Conservation (phyloP, 2,888 invertebrate genomes). For the Tiliacea aurago region DNA sequence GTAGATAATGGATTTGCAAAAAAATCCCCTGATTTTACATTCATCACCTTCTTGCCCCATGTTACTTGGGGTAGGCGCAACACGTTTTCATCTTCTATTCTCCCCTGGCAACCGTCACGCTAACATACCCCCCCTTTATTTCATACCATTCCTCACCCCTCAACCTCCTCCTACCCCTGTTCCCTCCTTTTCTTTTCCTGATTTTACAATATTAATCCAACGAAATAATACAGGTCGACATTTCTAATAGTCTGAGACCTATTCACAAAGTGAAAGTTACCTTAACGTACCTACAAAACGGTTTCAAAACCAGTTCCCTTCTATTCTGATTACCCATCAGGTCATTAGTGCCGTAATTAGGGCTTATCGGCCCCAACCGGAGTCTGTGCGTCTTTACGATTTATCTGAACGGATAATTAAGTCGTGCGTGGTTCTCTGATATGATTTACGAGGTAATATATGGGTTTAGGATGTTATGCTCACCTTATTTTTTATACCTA, state of each 20-base stretch:
- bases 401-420: slow-evolving; percentile 63
- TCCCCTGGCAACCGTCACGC: too few relatives aligned
- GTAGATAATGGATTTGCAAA: too few relatives aligned
- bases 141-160: too few relatives aligned
- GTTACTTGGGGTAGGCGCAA: too few relatives aligned
- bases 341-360: slow-evolving; percentile 65
- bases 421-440: slow-evolving; percentile 26
- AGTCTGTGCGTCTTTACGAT: slow-evolving; percentile 53
- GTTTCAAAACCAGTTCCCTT: slow-evolving; percentile 16
- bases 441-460: slow-evolving; percentile 32
- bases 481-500: not conserved
- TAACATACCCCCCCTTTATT: too few relatives aligned
- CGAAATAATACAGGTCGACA: not conserved
- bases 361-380: slow-evolving; percentile 58
- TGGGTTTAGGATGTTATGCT: not conserved
- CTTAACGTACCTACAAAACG: slow-evolving; percentile 1
- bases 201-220: not conserved
- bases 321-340: slow-evolving; percentile 35
- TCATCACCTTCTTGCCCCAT: too few relatives aligned
- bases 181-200: not conserved
- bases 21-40: too few relatives aligned
- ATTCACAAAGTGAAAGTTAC: slow-evolving; percentile 5
- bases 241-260: not conserved
- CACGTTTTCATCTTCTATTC: too few relatives aligned
- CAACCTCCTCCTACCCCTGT: too few relatives aligned